A percentile compares a stretch with the other conserved stretches of the same genome.
These are phyloP conservation scores for Cerastoderma edule DNA, from an alignment of 2,888 invertebrate genomes.

Conservation along the genomic window DNA sequence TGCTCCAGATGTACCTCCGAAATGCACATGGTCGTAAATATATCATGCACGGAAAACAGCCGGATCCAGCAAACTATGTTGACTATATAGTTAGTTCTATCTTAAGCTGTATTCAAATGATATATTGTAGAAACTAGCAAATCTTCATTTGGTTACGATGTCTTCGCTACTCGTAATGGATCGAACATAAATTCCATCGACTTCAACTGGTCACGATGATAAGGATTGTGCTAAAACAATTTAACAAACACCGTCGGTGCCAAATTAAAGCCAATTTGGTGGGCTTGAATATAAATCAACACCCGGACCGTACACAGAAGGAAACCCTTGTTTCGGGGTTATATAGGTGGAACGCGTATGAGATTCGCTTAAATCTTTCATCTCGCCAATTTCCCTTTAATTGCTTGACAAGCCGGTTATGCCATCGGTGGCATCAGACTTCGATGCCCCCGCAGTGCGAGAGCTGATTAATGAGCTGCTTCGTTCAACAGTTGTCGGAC, in stretches of 20 bases:
- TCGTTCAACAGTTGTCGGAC: too few relatives aligned
- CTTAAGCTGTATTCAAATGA: too few relatives aligned
- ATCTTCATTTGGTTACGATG: too few relatives aligned
- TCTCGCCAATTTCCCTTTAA: conserved; percentile 2
- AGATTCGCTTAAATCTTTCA: conserved; percentile 16
- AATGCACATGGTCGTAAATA: too few relatives aligned
- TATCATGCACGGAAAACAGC: too few relatives aligned
- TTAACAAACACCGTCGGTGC: conserved; percentile 11
- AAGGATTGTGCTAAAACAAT: conserved; percentile 9
- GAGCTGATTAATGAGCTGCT: not conserved
- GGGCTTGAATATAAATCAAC: conserved; percentile 8
- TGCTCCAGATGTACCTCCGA: too few relatives aligned
- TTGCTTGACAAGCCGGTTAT: conserved; percentile 10
- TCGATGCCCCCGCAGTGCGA: not conserved
- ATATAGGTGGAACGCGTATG: not conserved
- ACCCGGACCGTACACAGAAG: not conserved
- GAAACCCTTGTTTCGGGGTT: conserved; percentile 16
- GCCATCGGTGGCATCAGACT: not conserved
- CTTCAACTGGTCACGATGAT: too few relatives aligned
- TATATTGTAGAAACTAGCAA: too few relatives aligned
- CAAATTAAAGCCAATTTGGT: not conserved
- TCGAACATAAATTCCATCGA: too few relatives aligned
- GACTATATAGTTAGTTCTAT: too few relatives aligned
- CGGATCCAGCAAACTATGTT: too few relatives aligned
- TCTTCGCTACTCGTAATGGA: too few relatives aligned